Conservation (phyloP, 2,888 invertebrate species). For the Apamea crenata region DNA sequence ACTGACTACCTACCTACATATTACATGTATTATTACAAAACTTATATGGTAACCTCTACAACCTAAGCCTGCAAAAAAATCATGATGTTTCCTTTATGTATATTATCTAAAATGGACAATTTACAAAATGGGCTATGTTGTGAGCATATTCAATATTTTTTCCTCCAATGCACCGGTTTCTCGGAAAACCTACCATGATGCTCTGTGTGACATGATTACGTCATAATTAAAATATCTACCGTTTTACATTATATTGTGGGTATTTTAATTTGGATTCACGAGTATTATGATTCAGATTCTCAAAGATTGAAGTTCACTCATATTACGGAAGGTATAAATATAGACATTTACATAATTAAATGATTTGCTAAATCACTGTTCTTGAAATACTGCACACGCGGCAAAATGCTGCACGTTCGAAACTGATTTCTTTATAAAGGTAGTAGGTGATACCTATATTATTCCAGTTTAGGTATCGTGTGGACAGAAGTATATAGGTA, state of each 20-base stretch:
- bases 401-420: neutral
- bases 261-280: conserved; percentile 12
- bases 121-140: neutral
- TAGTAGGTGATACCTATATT: neutral
- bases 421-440: neutral
- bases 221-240: conserved; percentile 23
- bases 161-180: conserved; percentile 53
- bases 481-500: neutral
- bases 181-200: conserved; percentile 35
- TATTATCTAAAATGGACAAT: neutral
- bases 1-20: neutral
- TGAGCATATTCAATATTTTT: conserved; percentile 24
- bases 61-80: neutral
- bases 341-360: conserved; percentile 14
- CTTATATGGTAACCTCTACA: neutral
- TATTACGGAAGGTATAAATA: conserved; percentile 33
- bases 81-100: neutral
- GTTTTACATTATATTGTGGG: neutral
- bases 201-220: conserved; percentile 1
- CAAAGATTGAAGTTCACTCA: conserved; percentile 40
- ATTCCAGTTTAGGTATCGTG: neutral
- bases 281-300: conserved; percentile 43
- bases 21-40: neutral
- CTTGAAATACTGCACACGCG: conserved; percentile 14
- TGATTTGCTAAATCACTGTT: conserved; percentile 20